Percentiles rank a stretch among this genome's conserved stretches.
phyloP scores from a whole-genome alignment of 2,888 invertebrate species.

The Buathra laborator region DNA sequence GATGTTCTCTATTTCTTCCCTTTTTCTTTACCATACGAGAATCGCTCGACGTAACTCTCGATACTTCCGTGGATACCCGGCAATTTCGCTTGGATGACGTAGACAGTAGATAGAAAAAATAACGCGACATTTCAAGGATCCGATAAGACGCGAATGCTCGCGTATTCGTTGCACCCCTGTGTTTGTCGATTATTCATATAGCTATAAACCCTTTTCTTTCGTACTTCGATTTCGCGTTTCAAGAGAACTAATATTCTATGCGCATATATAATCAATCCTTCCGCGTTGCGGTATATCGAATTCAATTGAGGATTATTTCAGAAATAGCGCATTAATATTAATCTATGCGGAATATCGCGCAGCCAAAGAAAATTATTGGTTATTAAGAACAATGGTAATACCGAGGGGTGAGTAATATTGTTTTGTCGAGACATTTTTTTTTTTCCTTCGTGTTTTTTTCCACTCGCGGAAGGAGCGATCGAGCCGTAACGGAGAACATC shows the following conservation, averaged over 20 bases:
- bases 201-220: slow-evolving; percentile 11
- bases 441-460: background rate
- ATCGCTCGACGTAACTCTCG: slow-evolving; percentile 11
- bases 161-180: slow-evolving; percentile 31
- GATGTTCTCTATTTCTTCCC: slow-evolving; percentile 16
- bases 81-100: slow-evolving; percentile 44
- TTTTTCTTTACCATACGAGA: slow-evolving; percentile 11
- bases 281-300: background rate
- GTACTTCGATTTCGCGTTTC: slow-evolving; percentile 27
- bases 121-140: slow-evolving; percentile 33
- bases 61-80: slow-evolving; percentile 33
- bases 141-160: slow-evolving; percentile 14
- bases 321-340: slow-evolving; percentile 56
- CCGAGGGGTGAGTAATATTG: background rate
- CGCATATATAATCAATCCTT: slow-evolving; percentile 55
- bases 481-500: background rate
- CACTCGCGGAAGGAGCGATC: background rate
- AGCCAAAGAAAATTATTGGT: no score
- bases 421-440: background rate
- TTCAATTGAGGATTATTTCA: background rate
- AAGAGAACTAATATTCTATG: slow-evolving; percentile 14
- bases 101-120: slow-evolving; percentile 11
- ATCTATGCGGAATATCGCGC: background rate
- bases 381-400: no score
- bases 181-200: slow-evolving; percentile 61